phyloP scores from a whole-genome alignment of 2,113 vertebrate species.

The Uria aalge region DNA sequence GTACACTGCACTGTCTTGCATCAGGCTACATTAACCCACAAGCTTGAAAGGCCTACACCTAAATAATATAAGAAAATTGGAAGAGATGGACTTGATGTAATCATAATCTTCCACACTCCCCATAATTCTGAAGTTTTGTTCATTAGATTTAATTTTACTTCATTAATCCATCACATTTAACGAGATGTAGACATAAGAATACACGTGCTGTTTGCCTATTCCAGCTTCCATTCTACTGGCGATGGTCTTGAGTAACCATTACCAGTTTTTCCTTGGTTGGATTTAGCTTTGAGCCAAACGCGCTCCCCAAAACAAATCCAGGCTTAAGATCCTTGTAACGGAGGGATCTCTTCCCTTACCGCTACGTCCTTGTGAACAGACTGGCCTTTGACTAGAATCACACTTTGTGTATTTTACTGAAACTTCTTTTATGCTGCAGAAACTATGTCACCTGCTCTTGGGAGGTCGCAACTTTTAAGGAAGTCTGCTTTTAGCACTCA shows the following conservation, averaged over 20 bases:
- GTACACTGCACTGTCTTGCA: background rate
- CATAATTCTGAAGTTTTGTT: background rate
- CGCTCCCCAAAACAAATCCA: background rate
- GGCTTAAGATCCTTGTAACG: background rate
- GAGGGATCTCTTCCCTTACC: background rate
- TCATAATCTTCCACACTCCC: background rate
- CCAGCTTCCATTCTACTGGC: background rate
- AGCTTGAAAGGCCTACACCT: background rate
- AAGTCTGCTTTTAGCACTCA: background rate
- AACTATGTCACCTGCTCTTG: background rate
- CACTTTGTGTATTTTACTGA: background rate
- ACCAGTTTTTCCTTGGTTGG: background rate
- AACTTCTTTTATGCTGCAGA: background rate
- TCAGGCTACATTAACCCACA: background rate
- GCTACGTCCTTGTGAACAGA: background rate
- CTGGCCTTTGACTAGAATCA: background rate
- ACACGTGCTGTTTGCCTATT: background rate
- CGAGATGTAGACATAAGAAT: background rate
- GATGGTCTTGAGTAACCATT: background rate
- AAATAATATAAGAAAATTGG: background rate
- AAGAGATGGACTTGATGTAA: background rate
- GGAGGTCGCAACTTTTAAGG: background rate
- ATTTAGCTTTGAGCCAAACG: background rate
- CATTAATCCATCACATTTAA: background rate
- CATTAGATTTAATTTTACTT: background rate